Evolutionary conservation across 2,113 vertebrate genomes (phyloP).

Genomic region (Irena cyanogastra): DNA sequence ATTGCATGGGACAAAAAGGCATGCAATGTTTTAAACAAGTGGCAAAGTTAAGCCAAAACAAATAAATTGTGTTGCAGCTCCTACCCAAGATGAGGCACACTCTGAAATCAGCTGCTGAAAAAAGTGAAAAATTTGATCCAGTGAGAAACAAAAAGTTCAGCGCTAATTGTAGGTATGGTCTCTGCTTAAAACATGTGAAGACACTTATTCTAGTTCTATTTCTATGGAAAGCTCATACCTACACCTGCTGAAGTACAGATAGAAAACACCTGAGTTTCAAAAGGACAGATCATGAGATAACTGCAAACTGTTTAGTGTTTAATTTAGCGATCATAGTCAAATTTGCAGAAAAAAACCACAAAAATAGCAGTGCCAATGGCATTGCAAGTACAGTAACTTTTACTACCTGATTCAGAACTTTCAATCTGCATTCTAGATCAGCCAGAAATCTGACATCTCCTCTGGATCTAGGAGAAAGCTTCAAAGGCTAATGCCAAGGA

Average conservation of each 20-base stretch:
- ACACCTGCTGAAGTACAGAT: background rate
- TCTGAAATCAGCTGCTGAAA: background rate
- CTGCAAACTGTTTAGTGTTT: background rate
- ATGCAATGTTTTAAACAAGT: background rate
- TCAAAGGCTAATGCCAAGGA: background rate
- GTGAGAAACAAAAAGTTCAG: background rate
- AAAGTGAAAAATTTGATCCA: background rate
- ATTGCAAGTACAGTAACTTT: background rate
- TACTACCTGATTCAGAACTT: conserved; percentile 29
- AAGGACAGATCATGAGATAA: background rate
- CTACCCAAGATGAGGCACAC: background rate
- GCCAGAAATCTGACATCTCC: background rate
- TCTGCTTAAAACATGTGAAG: background rate
- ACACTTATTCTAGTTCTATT: background rate
- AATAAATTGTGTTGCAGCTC: background rate
- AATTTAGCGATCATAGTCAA: background rate
- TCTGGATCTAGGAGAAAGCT: conserved; percentile 8
- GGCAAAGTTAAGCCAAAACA: background rate
- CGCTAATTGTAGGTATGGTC: background rate
- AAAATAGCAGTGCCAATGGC: background rate
- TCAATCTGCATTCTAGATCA: background rate
- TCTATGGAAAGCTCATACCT: background rate
- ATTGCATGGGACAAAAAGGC: background rate
- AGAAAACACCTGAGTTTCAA: background rate
- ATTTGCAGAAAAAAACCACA: background rate